phyloP scores from a whole-genome alignment of 2,888 invertebrate genomes.

The Drosophila pseudotalamancana region DNA sequence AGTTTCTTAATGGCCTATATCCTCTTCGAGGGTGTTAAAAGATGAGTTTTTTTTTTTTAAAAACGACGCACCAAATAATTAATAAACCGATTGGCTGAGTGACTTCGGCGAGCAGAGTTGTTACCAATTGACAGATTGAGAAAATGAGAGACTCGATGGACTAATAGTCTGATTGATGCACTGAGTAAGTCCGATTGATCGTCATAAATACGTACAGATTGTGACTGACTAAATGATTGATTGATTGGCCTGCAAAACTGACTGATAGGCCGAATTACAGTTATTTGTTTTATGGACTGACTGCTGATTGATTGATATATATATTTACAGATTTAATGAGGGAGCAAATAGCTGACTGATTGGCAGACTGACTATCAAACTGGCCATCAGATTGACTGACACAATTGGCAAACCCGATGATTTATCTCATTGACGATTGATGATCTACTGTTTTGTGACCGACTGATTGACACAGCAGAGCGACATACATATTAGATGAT shows the following conservation, averaged over 20 bases:
- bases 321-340: neutral
- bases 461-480: neutral
- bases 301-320: too few species aligned
- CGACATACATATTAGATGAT: too few species aligned
- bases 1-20: too few species aligned
- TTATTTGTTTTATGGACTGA: too few species aligned
- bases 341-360: neutral
- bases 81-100: neutral
- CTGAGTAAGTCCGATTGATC: too few species aligned
- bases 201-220: too few species aligned
- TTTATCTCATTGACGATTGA: neutral
- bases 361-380: neutral
- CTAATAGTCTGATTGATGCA: too few species aligned
- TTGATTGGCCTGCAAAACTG: neutral
- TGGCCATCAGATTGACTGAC: neutral
- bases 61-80: too few species aligned
- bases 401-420: too few species aligned
- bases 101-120: neutral
- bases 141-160: too few species aligned
- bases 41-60: too few species aligned
- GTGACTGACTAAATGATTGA: neutral
- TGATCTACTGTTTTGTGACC: neutral
- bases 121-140: neutral
- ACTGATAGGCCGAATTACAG: neutral
- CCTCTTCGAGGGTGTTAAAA: too few species aligned